Evolutionary conservation across 2,888 invertebrate genomes (phyloP).

Genomic region (Aphodius sticticus): DNA sequence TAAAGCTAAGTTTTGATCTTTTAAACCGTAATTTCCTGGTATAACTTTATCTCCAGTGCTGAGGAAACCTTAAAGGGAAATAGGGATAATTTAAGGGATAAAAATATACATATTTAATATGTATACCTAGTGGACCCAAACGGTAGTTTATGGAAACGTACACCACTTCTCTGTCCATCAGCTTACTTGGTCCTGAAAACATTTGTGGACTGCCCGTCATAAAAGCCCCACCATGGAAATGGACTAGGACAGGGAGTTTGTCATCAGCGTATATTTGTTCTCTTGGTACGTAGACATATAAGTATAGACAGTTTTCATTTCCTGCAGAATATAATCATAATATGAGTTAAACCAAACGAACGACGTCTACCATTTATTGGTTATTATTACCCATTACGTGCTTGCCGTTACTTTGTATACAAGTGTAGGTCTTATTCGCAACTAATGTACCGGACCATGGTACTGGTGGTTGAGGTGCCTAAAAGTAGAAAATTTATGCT

Average conservation of each 20-base stretch:
- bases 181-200: constrained; percentile 59
- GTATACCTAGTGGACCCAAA: constrained; percentile 51
- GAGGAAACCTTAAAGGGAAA: constrained; percentile 66
- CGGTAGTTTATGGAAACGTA: constrained; percentile 54
- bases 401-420: constrained; percentile 41
- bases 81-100: no score
- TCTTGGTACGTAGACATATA: constrained; percentile 69
- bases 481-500: constrained; percentile 11
- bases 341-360: background rate
- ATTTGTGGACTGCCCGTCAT: constrained; percentile 56
- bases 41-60: constrained; percentile 72
- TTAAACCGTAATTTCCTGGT: constrained; percentile 74
- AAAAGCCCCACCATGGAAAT: constrained; percentile 62
- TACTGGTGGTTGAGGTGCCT: constrained; percentile 48
- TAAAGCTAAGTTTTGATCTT: constrained; percentile 73
- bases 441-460: constrained; percentile 47
- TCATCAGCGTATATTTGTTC: constrained; percentile 56
- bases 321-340: constrained; percentile 55
- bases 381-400: constrained; percentile 21
- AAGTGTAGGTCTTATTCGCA: constrained; percentile 49
- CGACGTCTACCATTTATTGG: background rate
- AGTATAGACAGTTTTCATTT: constrained; percentile 72
- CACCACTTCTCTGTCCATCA: constrained; percentile 57
- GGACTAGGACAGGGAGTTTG: constrained; percentile 59
- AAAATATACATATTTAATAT: no score